phyloP scores from a whole-genome alignment of 2,888 invertebrate genomes.

The Branchellion lobata region DNA sequence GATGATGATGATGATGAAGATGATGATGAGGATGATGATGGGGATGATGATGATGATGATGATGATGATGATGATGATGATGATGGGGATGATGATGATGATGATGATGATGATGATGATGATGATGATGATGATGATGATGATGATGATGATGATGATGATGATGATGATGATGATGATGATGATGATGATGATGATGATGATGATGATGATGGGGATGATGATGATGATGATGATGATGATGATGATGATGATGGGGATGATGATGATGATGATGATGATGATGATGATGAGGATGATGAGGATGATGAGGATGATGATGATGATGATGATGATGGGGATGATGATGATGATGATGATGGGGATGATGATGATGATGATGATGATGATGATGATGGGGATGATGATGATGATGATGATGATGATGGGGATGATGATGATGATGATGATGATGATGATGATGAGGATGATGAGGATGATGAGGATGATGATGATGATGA shows the following conservation, averaged over 20 bases:
- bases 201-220: conserved; percentile 17
- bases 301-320: no score
- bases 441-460: no score
- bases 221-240: conserved; percentile 23
- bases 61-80: not conserved
- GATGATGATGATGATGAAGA: conserved; percentile 14
- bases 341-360: no score
- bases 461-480: no score
- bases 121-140: conserved; percentile 13
- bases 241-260: conserved; percentile 6
- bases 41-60: conserved; percentile 24
- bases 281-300: no score
- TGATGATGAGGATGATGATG: conserved; percentile 9
- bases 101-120: conserved; percentile 37
- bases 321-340: no score
- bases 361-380: no score
- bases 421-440: no score
- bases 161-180: conserved; percentile 29
- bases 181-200: conserved; percentile 19
- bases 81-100: no score
- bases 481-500: no score
- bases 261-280: conserved; percentile 24
- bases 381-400: no score
- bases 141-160: conserved; percentile 36
- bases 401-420: no score